A percentile compares a stretch with the other conserved stretches of the same genome.
Conservation (phyloP, 2,113 vertebrate genomes). For the Hepsetus odoe region DNA sequence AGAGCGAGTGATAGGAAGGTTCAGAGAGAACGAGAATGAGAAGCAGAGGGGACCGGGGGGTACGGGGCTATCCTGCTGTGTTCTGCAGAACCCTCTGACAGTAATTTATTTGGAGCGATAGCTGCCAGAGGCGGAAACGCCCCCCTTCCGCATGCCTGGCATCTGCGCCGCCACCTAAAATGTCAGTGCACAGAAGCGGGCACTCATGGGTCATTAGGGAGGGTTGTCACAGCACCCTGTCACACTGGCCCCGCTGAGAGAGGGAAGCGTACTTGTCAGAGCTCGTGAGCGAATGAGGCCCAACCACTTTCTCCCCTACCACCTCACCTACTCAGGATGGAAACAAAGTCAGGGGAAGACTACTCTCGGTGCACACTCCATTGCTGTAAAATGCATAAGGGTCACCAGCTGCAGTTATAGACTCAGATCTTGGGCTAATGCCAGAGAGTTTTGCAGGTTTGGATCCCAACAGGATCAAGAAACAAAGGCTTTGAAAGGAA, state of each 20-base stretch:
- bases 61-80: constrained; percentile 21
- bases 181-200: constrained; percentile 55
- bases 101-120: constrained; percentile 55
- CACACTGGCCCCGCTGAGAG: constrained; percentile 40
- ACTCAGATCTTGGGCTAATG: neutral
- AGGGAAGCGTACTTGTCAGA: constrained; percentile 38
- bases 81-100: constrained; percentile 52
- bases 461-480: neutral
- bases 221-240: constrained; percentile 50
- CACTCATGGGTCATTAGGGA: constrained; percentile 57
- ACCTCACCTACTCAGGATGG: constrained; percentile 42
- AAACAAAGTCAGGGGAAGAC: constrained; percentile 35
- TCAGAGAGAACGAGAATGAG: neutral
- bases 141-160: constrained; percentile 32
- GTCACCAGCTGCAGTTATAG: neutral
- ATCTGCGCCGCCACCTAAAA: constrained; percentile 55
- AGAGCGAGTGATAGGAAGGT: neutral
- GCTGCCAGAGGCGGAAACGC: constrained; percentile 52
- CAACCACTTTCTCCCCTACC: neutral
- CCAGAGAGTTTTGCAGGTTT: neutral
- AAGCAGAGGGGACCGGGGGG: neutral
- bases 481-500: neutral
- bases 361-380: neutral
- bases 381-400: neutral
- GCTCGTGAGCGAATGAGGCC: neutral